These are phyloP conservation scores for Mola mola DNA, from an alignment of 2,113 vertebrate genomes.

Conservation along the genomic window DNA sequence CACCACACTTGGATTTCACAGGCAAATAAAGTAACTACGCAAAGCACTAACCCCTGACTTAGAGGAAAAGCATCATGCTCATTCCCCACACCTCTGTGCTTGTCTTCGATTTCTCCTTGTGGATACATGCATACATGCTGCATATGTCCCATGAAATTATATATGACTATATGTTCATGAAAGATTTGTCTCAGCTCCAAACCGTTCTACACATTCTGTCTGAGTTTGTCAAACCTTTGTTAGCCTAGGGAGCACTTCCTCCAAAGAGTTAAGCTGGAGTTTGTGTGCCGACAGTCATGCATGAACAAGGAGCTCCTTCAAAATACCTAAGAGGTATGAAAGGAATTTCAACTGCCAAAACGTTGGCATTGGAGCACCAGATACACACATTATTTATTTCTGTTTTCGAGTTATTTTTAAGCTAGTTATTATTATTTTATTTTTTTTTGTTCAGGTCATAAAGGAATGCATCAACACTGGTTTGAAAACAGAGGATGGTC, in stretches of 20 bases:
- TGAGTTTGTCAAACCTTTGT: constrained; percentile 36
- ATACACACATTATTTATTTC: constrained; percentile 23
- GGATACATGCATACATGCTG: too few species aligned
- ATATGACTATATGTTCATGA: constrained; percentile 16
- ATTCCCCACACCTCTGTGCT: too few species aligned
- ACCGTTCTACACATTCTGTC: constrained; percentile 20
- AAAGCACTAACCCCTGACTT: too few species aligned
- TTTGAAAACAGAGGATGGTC: too few species aligned
- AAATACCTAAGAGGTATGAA: constrained; percentile 53
- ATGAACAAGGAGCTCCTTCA: constrained; percentile 48
- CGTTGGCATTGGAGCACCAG: constrained; percentile 31
- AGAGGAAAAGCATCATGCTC: too few species aligned
- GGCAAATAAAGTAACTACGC: too few species aligned
- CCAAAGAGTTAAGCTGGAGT: constrained; percentile 46
- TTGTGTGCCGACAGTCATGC: constrained; percentile 64
- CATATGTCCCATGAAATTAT: background rate
- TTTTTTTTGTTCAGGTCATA: too few species aligned
- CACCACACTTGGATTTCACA: background rate
- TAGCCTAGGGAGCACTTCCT: constrained; percentile 35
- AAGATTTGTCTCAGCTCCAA: constrained; percentile 22
- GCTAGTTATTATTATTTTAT: too few species aligned
- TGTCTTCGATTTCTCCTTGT: too few species aligned
- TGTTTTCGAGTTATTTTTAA: constrained; percentile 3
- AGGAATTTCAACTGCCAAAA: constrained; percentile 54
- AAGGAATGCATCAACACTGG: background rate